Base-by-base conservation (phyloP, 1,140 invertebrate genomes). In the Brachionus koreanus region DNA sequence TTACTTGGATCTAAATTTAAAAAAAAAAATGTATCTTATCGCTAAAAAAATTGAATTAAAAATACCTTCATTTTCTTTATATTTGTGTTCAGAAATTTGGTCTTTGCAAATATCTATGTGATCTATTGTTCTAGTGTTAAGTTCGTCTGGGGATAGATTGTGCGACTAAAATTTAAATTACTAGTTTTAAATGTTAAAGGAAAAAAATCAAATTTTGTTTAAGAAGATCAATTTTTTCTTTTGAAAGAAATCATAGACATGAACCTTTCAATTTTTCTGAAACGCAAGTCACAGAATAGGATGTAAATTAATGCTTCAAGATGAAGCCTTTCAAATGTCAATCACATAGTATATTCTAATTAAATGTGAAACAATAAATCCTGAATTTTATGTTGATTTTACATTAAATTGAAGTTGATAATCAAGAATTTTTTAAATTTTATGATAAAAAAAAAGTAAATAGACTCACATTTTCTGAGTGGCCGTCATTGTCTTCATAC, bases 401-500 rank as follows among this genome's bases (percentile, higher is more conserved):
- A 42, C 12, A 42, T 13, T 3, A 10, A 42, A 42, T 42, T 3
- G 6, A 42, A 42, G 29, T 3, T 42, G 39, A 13, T 10, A 42
- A 42, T 3, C 39, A 42, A 42, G 29, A 29, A 2, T 29, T 29
- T 29, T 29, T 29, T 42, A 42, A 42, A 42, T 42, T 42, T 6
- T 1, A 42, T 1, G 12, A 10, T 13, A 6, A 42, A 7, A 42
- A 42, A 42, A 42, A 57, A 57, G 16, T 23, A 5, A 57, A 9
- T 19, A 1, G 1, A 91, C 91, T 92, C 91, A 95, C 94, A 91
- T 96, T 97, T 86, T 95, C 94, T 83, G 91, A 92, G 25, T 90
- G 91, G 46, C 95, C 95, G 91, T 92, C 93, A 86, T 96, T 95
- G 86, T 96, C 91, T 89, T 96, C 94, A 89, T 95, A 97, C 86